phyloP scores from a whole-genome alignment of 2,797 vertebrate species.

The Cyprinella venusta region DNA sequence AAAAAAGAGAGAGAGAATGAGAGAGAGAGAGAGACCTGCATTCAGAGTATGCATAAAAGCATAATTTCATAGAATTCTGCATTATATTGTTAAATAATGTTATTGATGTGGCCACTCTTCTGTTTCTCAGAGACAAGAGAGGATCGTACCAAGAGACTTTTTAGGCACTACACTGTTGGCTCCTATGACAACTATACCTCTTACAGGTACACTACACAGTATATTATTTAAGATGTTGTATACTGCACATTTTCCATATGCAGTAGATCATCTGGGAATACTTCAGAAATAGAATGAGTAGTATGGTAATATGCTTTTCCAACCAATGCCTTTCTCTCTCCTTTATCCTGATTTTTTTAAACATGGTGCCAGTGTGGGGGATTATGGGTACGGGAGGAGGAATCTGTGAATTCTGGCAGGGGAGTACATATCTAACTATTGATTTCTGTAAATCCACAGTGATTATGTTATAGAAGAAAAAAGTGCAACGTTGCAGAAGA shows the following conservation, averaged over 20 bases:
- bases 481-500: slow-evolving; percentile 91
- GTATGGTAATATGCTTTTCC: background rate
- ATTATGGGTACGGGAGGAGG: background rate
- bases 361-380: slow-evolving; percentile 6
- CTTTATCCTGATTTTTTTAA: background rate
- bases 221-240: background rate
- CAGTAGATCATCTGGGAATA: background rate
- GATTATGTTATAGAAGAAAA: slow-evolving; percentile 97
- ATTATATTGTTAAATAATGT: background rate
- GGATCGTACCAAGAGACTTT: slow-evolving; percentile 95
- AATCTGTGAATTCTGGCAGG: slow-evolving; percentile 7
- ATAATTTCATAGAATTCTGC: background rate
- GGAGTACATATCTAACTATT: slow-evolving; percentile 24
- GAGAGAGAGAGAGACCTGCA: background rate
- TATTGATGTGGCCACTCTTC: background rate
- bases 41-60: background rate
- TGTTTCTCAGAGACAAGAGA: slow-evolving; percentile 89
- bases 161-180: slow-evolving; percentile 96
- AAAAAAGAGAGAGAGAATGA: too few relatives aligned
- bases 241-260: background rate
- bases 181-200: slow-evolving; percentile 97
- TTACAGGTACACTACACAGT: slow-evolving; percentile 77
- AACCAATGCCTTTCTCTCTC: background rate
- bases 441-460: slow-evolving; percentile 67
- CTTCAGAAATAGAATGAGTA: background rate